phyloP scores from a whole-genome alignment of 64 coral and sea anemone genomes.

The Acropora yongei region DNA sequence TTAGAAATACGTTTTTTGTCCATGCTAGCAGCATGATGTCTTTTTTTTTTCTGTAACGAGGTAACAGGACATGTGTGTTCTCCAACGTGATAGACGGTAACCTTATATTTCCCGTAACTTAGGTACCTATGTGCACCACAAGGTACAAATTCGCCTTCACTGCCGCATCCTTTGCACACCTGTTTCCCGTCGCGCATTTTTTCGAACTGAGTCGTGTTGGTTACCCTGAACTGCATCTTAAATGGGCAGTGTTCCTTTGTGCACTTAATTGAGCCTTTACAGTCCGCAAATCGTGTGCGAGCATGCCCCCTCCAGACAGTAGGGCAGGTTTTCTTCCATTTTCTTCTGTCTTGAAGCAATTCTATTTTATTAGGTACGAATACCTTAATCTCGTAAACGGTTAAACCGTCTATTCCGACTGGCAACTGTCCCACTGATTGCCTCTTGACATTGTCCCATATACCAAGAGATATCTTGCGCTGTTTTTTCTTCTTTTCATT shows the following conservation, averaged over 20 bases:
- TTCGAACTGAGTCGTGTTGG: slow-evolving; percentile 20
- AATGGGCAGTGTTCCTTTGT: background rate
- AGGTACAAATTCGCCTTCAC: background rate
- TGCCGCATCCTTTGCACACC: slow-evolving; percentile 5
- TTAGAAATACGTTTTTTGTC: too few species aligned
- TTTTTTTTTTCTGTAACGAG: too few species aligned
- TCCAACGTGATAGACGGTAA: too few species aligned
- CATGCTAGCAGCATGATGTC: too few species aligned
- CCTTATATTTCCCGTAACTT: too few species aligned
- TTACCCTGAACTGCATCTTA: slow-evolving; percentile 3
- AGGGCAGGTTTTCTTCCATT: slow-evolving; percentile 20
- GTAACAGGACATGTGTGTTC: too few species aligned
- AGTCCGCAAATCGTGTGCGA: slow-evolving; percentile 22
- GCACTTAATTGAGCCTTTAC: slow-evolving; percentile 15
- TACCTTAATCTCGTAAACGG: slow-evolving; percentile 8
- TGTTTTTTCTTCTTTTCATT: slow-evolving; percentile 1
- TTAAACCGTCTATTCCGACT: slow-evolving; percentile 6
- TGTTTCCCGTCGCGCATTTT: background rate
- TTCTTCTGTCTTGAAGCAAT: slow-evolving; percentile 19
- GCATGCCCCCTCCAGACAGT: slow-evolving; percentile 17
- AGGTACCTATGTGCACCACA: too few species aligned
- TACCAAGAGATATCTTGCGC: slow-evolving; percentile 20
- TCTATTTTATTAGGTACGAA: background rate
- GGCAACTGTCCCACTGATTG: slow-evolving; percentile 17
- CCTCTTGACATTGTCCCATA: slow-evolving; percentile 10